Evolutionary conservation across 2,888 invertebrate genomes (phyloP), one percentile per base, ranked within the genome.

Genomic region (Toxonevra muliebris): DNA sequence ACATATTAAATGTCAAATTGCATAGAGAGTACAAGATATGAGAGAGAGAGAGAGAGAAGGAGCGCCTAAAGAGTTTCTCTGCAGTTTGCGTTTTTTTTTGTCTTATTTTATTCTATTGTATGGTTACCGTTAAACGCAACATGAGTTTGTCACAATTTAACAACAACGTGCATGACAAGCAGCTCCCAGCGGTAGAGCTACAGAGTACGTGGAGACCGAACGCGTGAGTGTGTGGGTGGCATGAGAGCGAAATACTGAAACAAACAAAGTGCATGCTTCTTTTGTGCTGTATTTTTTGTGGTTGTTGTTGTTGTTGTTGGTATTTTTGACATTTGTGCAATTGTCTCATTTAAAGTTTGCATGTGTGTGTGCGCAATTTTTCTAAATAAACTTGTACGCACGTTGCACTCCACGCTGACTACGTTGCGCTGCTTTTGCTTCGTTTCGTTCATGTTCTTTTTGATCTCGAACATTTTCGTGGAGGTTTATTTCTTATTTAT

Each of bases 41-140:
- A 30, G 30, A 30, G 30, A 30, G 30, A 30, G 30, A 30, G 30
- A 30, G 30, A 30, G 30, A 30, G 30, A 30, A 7, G 13, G 15
- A 15, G 50, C 13, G 8, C 13, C 2, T 4, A 45, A 48, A 2
- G 50, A 48, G 50, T 48, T 48, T 13, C 50, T 15, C 2, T n/a
- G n/a, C n/a, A n/a, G n/a, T n/a, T n/a, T n/a, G n/a, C n/a, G n/a
- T n/a, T n/a, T n/a, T n/a, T n/a, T n/a, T n/a, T n/a, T n/a, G n/a
- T n/a, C 15, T n/a, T 2, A 4, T 48, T 48, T 48, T 48, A 2
- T 48, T 30, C 30, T 30, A 30, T 7, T 4, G n/a, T n/a, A n/a
- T n/a, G n/a, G 50, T 48, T 48, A 48, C 50, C 50, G 50, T 48
- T 48, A 48, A 48, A 15, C 50, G 50, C 50, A 4, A 48, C 50